A percentile compares a stretch with the other conserved stretches of the same genome.
These are phyloP conservation scores for Oreochromis grahami DNA, from an alignment of 2,797 vertebrate species.

Conservation along the genomic window DNA sequence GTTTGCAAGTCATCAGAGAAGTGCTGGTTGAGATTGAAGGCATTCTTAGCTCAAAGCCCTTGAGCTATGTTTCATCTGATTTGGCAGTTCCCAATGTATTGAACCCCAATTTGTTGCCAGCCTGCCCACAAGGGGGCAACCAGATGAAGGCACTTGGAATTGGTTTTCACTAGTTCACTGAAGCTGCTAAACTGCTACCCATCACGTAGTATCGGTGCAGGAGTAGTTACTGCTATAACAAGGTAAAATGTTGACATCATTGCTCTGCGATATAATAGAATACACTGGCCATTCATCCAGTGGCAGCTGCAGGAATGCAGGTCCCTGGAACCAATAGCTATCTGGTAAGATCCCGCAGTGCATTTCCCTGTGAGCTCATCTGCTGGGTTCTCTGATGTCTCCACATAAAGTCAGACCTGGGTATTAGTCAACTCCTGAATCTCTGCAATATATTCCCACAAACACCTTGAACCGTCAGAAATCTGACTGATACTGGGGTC, in stretches of 20 bases:
- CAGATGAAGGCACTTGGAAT: neutral
- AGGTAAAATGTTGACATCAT: neutral
- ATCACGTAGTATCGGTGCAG: neutral
- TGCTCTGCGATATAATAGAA: neutral
- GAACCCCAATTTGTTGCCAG: neutral
- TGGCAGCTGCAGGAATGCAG: neutral
- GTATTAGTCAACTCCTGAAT: neutral
- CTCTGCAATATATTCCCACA: neutral
- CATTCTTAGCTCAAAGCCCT: neutral
- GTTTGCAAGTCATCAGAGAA: neutral
- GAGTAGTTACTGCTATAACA: neutral
- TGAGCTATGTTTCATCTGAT: neutral
- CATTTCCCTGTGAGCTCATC: neutral
- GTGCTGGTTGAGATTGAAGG: neutral
- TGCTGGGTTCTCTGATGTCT: neutral
- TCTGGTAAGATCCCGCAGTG: neutral
- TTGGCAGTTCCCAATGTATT: neutral
- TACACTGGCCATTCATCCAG: neutral
- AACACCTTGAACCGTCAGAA: neutral
- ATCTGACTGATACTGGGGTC: neutral
- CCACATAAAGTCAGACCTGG: neutral
- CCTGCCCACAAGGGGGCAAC: neutral
- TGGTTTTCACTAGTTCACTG: neutral
- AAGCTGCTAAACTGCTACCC: neutral
- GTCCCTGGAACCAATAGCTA: neutral